phyloP scores from a whole-genome alignment of 2,888 invertebrate species.

The Calephelis perditalis region DNA sequence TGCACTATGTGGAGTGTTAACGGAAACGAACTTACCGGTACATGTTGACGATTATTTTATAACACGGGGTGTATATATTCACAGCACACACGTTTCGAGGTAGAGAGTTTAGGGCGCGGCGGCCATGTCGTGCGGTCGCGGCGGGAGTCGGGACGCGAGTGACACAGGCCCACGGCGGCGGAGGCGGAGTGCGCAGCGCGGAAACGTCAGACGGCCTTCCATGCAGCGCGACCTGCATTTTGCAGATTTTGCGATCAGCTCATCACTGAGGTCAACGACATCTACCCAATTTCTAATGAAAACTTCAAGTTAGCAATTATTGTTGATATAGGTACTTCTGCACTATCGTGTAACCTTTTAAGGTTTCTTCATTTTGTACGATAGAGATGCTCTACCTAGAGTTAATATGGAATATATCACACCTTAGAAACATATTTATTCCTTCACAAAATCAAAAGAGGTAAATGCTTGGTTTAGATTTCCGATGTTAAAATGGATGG shows the following conservation, averaged over 20 bases:
- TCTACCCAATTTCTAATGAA: constrained; percentile 30
- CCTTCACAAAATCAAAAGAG: no score
- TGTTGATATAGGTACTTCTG: no score
- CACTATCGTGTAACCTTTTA: no score
- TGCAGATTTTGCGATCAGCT: constrained; percentile 38
- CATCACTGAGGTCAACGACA: constrained; percentile 36
- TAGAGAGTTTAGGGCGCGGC: constrained; percentile 34
- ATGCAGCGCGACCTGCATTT: constrained; percentile 36
- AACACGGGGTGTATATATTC: constrained; percentile 12
- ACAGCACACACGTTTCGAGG: constrained; percentile 35
- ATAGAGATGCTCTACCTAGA: no score
- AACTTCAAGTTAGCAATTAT: neutral
- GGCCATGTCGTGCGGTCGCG: constrained; percentile 56
- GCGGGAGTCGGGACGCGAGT: constrained; percentile 61
- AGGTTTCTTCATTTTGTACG: no score
- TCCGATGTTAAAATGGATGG: no score
- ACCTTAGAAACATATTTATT: no score
- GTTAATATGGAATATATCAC: no score
- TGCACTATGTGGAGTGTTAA: neutral
- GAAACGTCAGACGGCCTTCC: constrained; percentile 31
- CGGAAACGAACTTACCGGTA: constrained; percentile 6
- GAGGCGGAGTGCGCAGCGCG: constrained; percentile 28
- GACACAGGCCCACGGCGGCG: constrained; percentile 31
- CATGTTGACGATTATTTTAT: constrained; percentile 4
- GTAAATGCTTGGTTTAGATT: no score